Percentiles rank a stretch among this genome's conserved stretches.
Evolutionary conservation across 2,888 invertebrate species (phyloP).

Genomic region (Pyralis farinalis): DNA sequence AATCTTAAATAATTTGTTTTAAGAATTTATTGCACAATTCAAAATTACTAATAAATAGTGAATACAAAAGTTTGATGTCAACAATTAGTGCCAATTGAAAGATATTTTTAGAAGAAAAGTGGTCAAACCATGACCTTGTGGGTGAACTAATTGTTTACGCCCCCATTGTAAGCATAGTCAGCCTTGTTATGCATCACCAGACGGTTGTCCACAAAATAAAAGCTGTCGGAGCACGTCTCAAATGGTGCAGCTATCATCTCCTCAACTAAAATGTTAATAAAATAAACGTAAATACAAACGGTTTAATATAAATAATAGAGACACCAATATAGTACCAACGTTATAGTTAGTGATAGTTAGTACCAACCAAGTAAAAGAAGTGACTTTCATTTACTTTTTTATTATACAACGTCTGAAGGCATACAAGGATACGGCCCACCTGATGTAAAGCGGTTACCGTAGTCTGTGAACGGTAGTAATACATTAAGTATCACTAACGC

Average conservation of each 20-base stretch:
- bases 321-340: too few species aligned
- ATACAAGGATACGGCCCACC: too few species aligned
- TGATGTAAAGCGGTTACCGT: too few species aligned
- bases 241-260: constrained; percentile 98
- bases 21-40: neutral
- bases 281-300: too few species aligned
- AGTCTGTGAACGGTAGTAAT: too few species aligned
- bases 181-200: constrained; percentile 99
- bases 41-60: neutral
- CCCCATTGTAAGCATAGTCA: constrained; percentile 98
- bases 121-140: neutral
- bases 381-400: too few species aligned
- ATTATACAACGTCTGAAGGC: too few species aligned
- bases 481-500: too few species aligned
- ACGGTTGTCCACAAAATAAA: constrained; percentile 98
- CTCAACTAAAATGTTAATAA: constrained; percentile 92
- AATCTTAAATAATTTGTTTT: neutral
- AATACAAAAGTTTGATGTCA: constrained; percentile 14
- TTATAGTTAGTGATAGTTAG: too few species aligned
- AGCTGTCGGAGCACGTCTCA: constrained; percentile 98
- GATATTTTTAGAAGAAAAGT: constrained; percentile 2
- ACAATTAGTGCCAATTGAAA: constrained; percentile 29
- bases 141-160: constrained; percentile 64
- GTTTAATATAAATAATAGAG: too few species aligned
- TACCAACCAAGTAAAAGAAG: too few species aligned